Evolutionary conservation across 2,797 vertebrate genomes (phyloP).

Genomic region (Sebastiscus albofasciatus): DNA sequence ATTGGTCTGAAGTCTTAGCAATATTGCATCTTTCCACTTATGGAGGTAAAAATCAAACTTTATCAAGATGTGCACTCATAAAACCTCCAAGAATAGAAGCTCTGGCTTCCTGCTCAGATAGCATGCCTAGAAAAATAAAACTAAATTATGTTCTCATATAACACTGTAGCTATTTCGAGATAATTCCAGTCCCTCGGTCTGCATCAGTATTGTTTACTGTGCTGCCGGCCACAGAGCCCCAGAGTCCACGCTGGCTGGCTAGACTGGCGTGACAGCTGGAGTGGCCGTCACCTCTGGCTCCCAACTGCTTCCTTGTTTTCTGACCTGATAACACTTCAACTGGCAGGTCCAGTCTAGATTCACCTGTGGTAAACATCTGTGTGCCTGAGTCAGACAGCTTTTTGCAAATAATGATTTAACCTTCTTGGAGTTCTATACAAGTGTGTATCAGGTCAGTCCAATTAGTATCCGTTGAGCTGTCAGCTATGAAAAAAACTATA

Average conservation of each 20-base stretch:
- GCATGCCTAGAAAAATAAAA: conserved; percentile 8
- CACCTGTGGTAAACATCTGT: conserved; percentile 57
- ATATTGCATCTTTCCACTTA: conserved; percentile 39
- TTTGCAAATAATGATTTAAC: conserved; percentile 39
- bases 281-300: conserved; percentile 63
- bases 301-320: conserved; percentile 61
- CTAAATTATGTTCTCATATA: conserved; percentile 22
- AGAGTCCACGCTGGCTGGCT: conserved; percentile 32
- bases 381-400: conserved; percentile 5
- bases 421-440: conserved; percentile 14
- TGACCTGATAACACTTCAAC: conserved; percentile 69
- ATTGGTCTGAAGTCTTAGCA: conserved; percentile 34
- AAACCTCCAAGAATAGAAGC: conserved; percentile 37
- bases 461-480: conserved; percentile 10
- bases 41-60: conserved; percentile 24
- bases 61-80: neutral
- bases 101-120: conserved; percentile 6
- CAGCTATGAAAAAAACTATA: neutral
- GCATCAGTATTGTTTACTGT: conserved; percentile 45
- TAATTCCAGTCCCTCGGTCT: neutral
- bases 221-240: conserved; percentile 33
- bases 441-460: neutral
- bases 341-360: conserved; percentile 35
- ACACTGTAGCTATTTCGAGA: conserved; percentile 13
- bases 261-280: conserved; percentile 62